Conservation (phyloP, 2,888 invertebrate species). For the Ceramica pisi region DNA sequence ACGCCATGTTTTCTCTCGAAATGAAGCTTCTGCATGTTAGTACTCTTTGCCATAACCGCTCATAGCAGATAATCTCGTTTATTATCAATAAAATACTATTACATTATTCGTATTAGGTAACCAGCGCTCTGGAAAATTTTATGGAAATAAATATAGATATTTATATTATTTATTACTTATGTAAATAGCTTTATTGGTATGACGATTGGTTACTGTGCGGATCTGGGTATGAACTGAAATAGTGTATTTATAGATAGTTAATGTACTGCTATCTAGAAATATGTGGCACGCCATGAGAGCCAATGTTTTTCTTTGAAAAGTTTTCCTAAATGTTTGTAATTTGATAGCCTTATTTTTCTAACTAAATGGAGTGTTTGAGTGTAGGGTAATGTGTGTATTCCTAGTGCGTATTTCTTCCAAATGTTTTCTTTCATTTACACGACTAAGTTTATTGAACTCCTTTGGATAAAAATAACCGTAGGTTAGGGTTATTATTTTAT, state of each 20-base stretch:
- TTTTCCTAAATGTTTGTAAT: constrained; percentile 4
- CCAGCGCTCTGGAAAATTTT: constrained; percentile 45
- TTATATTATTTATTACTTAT: constrained; percentile 40
- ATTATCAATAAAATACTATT: constrained; percentile 58
- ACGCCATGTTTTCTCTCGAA: neutral
- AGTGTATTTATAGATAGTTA: neutral
- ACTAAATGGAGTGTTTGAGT: neutral
- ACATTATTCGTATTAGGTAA: constrained; percentile 31
- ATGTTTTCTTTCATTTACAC: neutral
- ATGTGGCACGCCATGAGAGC: neutral
- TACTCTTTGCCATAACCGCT: constrained; percentile 21
- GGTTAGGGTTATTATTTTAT: neutral
- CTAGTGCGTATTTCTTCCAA: neutral
- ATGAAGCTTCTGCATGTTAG: constrained; percentile 9
- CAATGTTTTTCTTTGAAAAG: neutral
- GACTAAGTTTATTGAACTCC: neutral
- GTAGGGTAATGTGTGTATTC: too few relatives aligned
- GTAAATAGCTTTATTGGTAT: constrained; percentile 23
- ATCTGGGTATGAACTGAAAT: constrained; percentile 7
- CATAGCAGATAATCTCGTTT: constrained; percentile 48
- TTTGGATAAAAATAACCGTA: neutral
- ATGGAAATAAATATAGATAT: constrained; percentile 46
- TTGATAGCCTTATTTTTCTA: constrained; percentile 5
- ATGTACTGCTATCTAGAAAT: neutral
- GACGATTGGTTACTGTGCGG: constrained; percentile 11